These are phyloP conservation scores for Lophotriccus pileatus DNA, from an alignment of 2,797 vertebrate genomes.

Conservation along the genomic window DNA sequence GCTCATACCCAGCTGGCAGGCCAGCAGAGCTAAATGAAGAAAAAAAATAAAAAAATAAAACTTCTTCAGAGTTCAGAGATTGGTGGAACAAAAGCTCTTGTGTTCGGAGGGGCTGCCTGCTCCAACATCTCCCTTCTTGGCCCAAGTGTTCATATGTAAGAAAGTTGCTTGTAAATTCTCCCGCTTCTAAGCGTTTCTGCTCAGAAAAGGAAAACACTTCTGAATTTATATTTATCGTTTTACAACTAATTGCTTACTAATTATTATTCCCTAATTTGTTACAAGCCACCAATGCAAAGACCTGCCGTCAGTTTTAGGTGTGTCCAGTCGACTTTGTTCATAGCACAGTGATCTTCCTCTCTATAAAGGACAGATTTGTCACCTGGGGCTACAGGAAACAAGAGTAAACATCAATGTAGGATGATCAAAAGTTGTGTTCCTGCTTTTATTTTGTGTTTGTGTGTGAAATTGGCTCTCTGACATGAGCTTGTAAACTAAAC, in stretches of 20 bases:
- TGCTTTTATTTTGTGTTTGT: slow-evolving; percentile 41
- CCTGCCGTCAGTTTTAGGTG: background rate
- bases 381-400: slow-evolving; percentile 54
- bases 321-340: slow-evolving; percentile 5
- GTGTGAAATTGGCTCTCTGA: slow-evolving; percentile 14
- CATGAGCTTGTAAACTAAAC: slow-evolving; percentile 4
- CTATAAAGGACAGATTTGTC: slow-evolving; percentile 43
- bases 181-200: background rate
- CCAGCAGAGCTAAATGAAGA: slow-evolving; percentile 43
- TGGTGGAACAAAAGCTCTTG: slow-evolving; percentile 63
- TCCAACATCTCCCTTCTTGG: slow-evolving; percentile 41
- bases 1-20: slow-evolving; percentile 70
- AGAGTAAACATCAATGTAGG: slow-evolving; percentile 57
- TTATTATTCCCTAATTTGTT: slow-evolving; percentile 20
- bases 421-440: slow-evolving; percentile 35
- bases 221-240: slow-evolving; percentile 26
- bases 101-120: slow-evolving; percentile 32
- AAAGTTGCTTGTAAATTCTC: slow-evolving; percentile 53
- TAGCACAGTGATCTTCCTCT: background rate
- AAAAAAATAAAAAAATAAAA: slow-evolving; percentile 20
- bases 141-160: slow-evolving; percentile 16
- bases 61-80: slow-evolving; percentile 44
- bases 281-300: background rate
- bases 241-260: slow-evolving; percentile 15
- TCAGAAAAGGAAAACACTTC: background rate